These are phyloP conservation scores for Neogobius melanostomus DNA, from an alignment of 2,113 vertebrate genomes.

Conservation along the genomic window DNA sequence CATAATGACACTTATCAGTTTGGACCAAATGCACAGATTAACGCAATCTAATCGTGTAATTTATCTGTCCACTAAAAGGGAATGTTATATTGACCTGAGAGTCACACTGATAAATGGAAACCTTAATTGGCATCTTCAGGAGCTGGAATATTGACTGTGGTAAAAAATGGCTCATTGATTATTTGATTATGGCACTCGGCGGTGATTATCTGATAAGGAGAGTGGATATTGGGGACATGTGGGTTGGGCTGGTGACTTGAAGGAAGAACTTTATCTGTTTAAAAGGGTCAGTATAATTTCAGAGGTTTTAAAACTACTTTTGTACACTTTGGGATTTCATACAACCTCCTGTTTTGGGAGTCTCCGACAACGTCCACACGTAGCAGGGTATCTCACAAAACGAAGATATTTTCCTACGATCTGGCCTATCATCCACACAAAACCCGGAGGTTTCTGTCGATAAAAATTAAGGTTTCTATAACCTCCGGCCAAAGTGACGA, in stretches of 20 bases:
- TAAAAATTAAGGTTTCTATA: no score
- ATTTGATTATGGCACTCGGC: constrained; percentile 62
- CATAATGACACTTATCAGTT: constrained; percentile 43
- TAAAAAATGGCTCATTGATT: constrained; percentile 66
- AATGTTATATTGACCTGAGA: constrained; percentile 51
- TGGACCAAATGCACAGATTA: constrained; percentile 31
- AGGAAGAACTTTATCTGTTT: constrained; percentile 38
- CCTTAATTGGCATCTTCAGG: constrained; percentile 52
- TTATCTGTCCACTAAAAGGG: constrained; percentile 49
- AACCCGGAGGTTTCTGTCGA: no score
- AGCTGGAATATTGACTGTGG: constrained; percentile 48
- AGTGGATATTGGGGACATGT: constrained; percentile 44
- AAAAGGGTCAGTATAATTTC: background rate
- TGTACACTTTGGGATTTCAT: no score
- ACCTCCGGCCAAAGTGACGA: no score
- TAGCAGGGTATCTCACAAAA: no score
- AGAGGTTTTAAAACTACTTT: no score
- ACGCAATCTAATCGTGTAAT: constrained; percentile 47
- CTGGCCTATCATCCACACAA: no score
- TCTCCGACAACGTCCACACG: no score
- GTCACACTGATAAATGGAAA: constrained; percentile 55
- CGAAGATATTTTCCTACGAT: no score
- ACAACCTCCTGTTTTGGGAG: no score
- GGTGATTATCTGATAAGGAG: constrained; percentile 59
- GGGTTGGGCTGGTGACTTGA: constrained; percentile 41